Conservation (phyloP, 2,888 invertebrate genomes). For the Watsonalla cultraria region DNA sequence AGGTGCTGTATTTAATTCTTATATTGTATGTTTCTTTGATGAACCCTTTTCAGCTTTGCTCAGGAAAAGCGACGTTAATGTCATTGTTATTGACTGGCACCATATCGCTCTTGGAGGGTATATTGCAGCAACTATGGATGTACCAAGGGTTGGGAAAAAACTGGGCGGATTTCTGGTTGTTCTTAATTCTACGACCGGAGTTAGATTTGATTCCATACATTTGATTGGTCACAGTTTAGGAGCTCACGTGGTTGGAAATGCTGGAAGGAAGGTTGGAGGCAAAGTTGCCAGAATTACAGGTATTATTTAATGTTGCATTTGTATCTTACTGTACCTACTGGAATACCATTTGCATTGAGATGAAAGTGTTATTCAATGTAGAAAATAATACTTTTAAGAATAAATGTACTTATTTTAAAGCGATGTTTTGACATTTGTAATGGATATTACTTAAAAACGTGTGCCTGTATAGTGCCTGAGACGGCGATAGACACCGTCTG, state of each 20-base stretch:
- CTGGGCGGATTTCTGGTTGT: constrained; percentile 42
- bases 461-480: too few species aligned
- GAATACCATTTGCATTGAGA: too few species aligned
- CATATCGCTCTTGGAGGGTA: constrained; percentile 35
- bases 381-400: too few species aligned
- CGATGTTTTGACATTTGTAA: too few species aligned
- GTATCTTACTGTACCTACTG: neutral
- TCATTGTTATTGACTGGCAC: constrained; percentile 49
- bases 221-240: constrained; percentile 51
- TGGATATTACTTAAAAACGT: too few species aligned
- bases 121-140: constrained; percentile 34
- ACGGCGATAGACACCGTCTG: too few species aligned
- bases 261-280: constrained; percentile 36
- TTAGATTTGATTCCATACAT: constrained; percentile 31
- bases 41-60: constrained; percentile 29
- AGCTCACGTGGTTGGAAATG: constrained; percentile 46
- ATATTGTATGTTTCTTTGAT: too few species aligned
- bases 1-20: too few species aligned
- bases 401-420: too few species aligned
- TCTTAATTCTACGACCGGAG: constrained; percentile 28
- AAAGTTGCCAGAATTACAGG: constrained; percentile 43
- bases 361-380: too few species aligned
- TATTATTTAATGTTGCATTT: constrained; percentile 8
- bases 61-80: constrained; percentile 30
- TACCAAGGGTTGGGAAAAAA: constrained; percentile 38